phyloP scores from a whole-genome alignment of 53 echinoderm and acorn worm genomes.

The Henricia sp. region DNA sequence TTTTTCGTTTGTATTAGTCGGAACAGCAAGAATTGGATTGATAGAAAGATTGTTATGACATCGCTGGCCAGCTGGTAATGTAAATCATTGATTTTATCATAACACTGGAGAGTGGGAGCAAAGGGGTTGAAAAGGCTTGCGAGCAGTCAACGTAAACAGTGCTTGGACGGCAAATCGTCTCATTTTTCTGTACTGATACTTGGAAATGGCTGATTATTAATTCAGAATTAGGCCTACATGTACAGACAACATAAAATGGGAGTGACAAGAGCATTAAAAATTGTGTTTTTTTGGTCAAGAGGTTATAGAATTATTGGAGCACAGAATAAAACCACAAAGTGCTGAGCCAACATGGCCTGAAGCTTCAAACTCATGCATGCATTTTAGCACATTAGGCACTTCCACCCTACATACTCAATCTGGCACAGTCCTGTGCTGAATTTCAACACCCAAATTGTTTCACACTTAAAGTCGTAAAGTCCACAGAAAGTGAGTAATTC shows the following conservation, averaged over 20 bases:
- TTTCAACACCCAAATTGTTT: no score
- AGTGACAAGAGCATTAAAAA: background rate
- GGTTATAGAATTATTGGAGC: constrained; percentile 13
- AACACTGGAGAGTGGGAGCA: background rate
- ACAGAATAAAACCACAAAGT: no score
- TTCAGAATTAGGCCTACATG: background rate
- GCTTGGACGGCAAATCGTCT: background rate
- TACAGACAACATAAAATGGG: background rate
- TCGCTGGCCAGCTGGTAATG: background rate
- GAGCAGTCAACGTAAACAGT: background rate
- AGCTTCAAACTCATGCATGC: no score
- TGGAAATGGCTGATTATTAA: background rate
- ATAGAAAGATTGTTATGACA: constrained; percentile 58
- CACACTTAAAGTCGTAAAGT: no score
- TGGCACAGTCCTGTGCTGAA: no score
- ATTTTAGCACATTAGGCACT: no score
- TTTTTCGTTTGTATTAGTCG: constrained; percentile 3
- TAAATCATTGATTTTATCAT: constrained; percentile 57
- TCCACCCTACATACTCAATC: no score
- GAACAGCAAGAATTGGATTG: constrained; percentile 11
- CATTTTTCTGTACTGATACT: background rate
- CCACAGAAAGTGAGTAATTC: no score
- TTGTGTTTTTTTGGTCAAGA: background rate
- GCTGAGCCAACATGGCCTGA: no score
- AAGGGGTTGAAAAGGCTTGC: background rate